These are phyloP conservation scores for Leucoptera coffeella DNA, from an alignment of 2,888 invertebrate species.

Conservation along the genomic window DNA sequence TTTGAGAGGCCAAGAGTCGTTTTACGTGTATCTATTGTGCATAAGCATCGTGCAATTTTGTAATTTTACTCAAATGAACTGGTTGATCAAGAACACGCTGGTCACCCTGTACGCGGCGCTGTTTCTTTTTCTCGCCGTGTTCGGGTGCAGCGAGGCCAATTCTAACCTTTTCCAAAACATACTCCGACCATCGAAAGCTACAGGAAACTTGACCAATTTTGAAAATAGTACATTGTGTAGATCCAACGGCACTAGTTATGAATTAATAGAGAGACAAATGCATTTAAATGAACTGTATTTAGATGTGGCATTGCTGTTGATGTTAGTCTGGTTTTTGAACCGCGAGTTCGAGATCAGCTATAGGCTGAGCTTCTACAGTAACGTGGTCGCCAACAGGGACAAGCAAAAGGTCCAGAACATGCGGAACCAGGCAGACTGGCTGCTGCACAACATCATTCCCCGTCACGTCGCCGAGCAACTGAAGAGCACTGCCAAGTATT, in stretches of 20 bases:
- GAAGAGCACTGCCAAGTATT: slow-evolving; percentile 89
- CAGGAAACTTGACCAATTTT: slow-evolving; percentile 8
- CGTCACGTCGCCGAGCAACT: slow-evolving; percentile 90
- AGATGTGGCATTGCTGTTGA: slow-evolving; percentile 72
- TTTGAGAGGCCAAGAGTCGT: slow-evolving; percentile 51
- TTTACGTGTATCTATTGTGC: slow-evolving; percentile 76
- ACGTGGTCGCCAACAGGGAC: slow-evolving; percentile 83
- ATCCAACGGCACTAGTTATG: slow-evolving; percentile 6
- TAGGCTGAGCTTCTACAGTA: slow-evolving; percentile 87
- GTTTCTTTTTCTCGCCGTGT: slow-evolving; percentile 62
- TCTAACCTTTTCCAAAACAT: slow-evolving; percentile 22
- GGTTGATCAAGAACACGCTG: slow-evolving; percentile 86
- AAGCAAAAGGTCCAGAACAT: slow-evolving; percentile 84
- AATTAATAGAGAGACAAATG: slow-evolving; percentile 18
- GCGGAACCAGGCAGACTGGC: slow-evolving; percentile 94
- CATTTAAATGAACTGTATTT: slow-evolving; percentile 69
- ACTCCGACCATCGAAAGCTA: too few relatives aligned
- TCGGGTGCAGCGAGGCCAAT: slow-evolving; percentile 44
- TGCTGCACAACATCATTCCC: slow-evolving; percentile 95
- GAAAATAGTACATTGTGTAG: slow-evolving; percentile 8
- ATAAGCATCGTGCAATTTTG: slow-evolving; percentile 88
- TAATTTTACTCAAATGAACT: slow-evolving; percentile 93
- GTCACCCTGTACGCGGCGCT: slow-evolving; percentile 71
- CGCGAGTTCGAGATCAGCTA: slow-evolving; percentile 94
- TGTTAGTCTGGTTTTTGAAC: slow-evolving; percentile 89